Evolutionary conservation across 2,888 invertebrate species (phyloP), one percentile per base, ranked within the genome.

Genomic region (Zonitis immaculata): DNA sequence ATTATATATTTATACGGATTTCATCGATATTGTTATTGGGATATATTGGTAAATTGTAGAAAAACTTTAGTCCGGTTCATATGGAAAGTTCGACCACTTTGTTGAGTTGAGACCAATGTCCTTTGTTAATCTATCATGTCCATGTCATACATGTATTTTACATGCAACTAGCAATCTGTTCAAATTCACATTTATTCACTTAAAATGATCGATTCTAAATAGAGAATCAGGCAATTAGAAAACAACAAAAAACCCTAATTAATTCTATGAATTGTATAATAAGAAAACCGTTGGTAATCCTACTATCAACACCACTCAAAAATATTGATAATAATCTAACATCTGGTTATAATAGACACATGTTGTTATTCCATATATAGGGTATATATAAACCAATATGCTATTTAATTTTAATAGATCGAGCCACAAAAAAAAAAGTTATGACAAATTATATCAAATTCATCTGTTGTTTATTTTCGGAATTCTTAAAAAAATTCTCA

Each of bases 41-140:
- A 26, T 35, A n/a, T n/a, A 26, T 35, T 6, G 16, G 35, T 25
- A 22, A 4, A 22, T 22, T 22, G 22, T 22, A 22, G 5, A 22
- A 22, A 22, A 22, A 22, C n/a, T 44, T 32, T 22, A 8, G 47
- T 18, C 35, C 18, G 35, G 26, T 42, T 47, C 42, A n/a, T 26
- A 26, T 47, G 26, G 20, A 22, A 35, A 47, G 32, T 47, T 26
- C 25, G 32, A 32, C 39, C 35, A 25, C 42, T 18, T 27, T 22
- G n/a, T n/a, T n/a, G n/a, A n/a, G n/a, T n/a, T n/a, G 47, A 27
- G 35, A 32, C 32, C 28, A 22, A 32, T 30, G 46, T 32, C 46
- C 46, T 30, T 28, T 35, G 35, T 32, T 46, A 46, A 46, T 46
- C 9, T 18, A 11, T 18, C 18, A 39, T 39, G 16, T 35, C 35